Percentiles rank a stretch among this genome's conserved stretches.
phyloP scores from a whole-genome alignment of 2,888 invertebrate genomes.

The Timema podura region DNA sequence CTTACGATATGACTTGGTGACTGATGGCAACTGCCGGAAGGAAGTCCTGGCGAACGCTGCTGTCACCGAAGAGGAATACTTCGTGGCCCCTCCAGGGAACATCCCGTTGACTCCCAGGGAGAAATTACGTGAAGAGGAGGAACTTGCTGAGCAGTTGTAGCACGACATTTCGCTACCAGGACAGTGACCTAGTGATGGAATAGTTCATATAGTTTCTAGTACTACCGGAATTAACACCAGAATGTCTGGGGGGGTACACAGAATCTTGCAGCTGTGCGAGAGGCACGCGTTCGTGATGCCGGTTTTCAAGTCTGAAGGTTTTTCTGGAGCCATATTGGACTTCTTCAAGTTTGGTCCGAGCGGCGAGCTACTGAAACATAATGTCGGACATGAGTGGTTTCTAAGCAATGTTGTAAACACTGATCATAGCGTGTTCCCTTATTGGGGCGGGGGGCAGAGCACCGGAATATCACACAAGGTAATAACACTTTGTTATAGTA shows the following conservation, averaged over 20 bases:
- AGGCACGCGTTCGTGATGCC: conserved; percentile 33
- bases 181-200: conserved; percentile 23
- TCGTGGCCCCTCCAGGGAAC: conserved; percentile 85
- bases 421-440: conserved; percentile 48
- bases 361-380: conserved; percentile 51
- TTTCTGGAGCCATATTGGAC: not conserved
- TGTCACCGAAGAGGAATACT: conserved; percentile 81
- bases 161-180: conserved; percentile 36
- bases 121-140: conserved; percentile 17
- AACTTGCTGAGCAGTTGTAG: not conserved
- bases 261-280: conserved; percentile 34
- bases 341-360: conserved; percentile 44
- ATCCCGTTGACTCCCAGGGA: conserved; percentile 55
- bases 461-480: conserved; percentile 17
- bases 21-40: conserved; percentile 62
- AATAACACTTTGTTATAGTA: conserved; percentile 1
- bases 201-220: not conserved
- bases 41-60: conserved; percentile 71
- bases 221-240: not conserved
- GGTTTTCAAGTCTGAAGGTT: conserved; percentile 18
- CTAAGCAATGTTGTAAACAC: conserved; percentile 48
- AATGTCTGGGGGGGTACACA: conserved; percentile 25
- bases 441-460: not conserved
- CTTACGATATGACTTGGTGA: conserved; percentile 65
- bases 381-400: conserved; percentile 56